Evolutionary conservation across 2,797 vertebrate genomes (phyloP), one percentile per base, ranked within the genome.

Genomic region (Gadopsis bispinosus): DNA sequence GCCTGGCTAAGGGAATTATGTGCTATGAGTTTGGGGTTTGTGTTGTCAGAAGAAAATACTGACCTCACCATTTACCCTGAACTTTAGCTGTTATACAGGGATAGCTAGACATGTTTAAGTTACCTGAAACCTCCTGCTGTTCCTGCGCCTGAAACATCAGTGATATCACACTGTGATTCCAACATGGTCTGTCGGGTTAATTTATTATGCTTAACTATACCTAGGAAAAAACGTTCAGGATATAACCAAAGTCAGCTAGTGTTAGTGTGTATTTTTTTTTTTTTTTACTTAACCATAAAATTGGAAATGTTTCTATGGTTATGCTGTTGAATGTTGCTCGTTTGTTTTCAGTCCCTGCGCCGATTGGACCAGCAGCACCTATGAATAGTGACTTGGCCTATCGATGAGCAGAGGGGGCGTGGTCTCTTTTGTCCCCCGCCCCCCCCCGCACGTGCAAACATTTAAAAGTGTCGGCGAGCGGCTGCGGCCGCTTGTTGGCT

Each of bases 321-420:
- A 39, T 9, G 43, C 22, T 17, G n/a, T 37, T 26, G 10, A 54
- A 69, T 39, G 19, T 16, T 41, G 48, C 7, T 55, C 4, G 1
- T 53, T 43, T 31, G 26, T n/a, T 17, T 26, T 39, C 4, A n/a
- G 9, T 26, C 47, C 31, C 29, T 48, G 61, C 67, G 53, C 26
- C 54, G 63, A 0, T 68, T 33, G 5, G 5, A 35, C 22, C 29
- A 26, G n/a, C 29, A 20, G 20, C 19, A 10, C 47, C 65, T 81
- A 50, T 84, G 63, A 51, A 47, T 72, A 79, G 80, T 79, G 70
- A 87, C 80, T 16, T 0, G 39, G 71, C 81, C 81, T 51, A 66
- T 84, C 47, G 70, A 78, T 63, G 75, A 62, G 68, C 47, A 0
- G 26, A 1, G 90, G 95, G 41, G 76, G 96, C 89, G 91, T 93